Evolutionary conservation across 1,140 invertebrate species (phyloP).

Genomic region (Sogatella furcifera): DNA sequence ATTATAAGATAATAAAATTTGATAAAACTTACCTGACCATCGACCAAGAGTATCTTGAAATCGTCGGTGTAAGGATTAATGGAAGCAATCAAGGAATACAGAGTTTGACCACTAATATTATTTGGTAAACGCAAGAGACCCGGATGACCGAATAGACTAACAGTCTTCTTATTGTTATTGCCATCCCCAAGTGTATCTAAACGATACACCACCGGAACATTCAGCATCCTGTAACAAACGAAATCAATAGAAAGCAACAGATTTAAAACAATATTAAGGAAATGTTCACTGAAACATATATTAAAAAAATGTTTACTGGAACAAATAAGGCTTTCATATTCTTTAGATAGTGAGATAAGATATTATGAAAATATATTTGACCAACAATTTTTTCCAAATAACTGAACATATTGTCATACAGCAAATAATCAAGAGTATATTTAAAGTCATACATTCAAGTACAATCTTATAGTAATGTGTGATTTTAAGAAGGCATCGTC

Average conservation of each 20-base stretch:
- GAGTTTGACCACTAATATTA: constrained; percentile 37
- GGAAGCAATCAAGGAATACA: constrained; percentile 39
- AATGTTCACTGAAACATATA: no score
- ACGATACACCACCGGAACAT: constrained; percentile 43
- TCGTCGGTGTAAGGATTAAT: constrained; percentile 37
- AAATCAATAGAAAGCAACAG: not conserved
- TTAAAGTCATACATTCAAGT: no score
- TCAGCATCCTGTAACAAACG: constrained; percentile 36
- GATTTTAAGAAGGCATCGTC: no score
- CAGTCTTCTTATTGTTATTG: constrained; percentile 38
- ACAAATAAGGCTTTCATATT: not conserved
- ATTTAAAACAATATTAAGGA: not conserved
- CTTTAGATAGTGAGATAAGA: no score
- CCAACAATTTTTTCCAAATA: no score
- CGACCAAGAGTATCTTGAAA: constrained; percentile 39
- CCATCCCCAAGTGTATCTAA: constrained; percentile 39
- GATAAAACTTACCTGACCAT: constrained; percentile 34
- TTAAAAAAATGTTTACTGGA: not conserved
- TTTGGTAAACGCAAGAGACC: constrained; percentile 45
- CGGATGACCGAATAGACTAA: constrained; percentile 46
- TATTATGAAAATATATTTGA: no score
- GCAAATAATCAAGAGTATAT: no score
- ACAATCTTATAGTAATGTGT: no score
- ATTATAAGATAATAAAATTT: not conserved
- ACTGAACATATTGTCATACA: no score